Evolutionary conservation across 2,113 vertebrate genomes (phyloP), one percentile per base, ranked within the genome.

Genomic region (Erythrolamprus reginae): DNA sequence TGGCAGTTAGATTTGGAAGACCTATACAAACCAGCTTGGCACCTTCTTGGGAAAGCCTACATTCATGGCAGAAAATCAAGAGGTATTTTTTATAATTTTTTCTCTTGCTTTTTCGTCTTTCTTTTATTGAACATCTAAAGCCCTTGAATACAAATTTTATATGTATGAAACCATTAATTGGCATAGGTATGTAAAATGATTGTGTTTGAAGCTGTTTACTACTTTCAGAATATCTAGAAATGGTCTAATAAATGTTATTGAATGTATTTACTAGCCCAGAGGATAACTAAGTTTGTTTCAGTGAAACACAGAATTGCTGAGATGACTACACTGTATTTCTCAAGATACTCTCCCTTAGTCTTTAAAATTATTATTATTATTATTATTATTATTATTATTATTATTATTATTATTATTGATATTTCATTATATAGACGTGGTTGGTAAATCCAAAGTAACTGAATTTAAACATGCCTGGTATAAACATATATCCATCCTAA

Each of bases 1-100:
- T 99, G 99, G 99, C 98, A 99, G 86, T 94, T 99, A 96, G 99
- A 99, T 94, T 97, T 99, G 96, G 99, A 99, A 87, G 99, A 99
- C 89, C 90, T 99, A 12, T 99, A 99, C 95, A 98, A 98, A 95
- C 98, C 99, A 87, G 96, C 98, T 0, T 99, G 98, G 99, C 98
- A 99, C 1, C 96, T 98, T 88, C 97, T 99, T 90, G 99, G 99
- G 61, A 99, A 99, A 94, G 98, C 99, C 33, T 99, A 98, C 94
- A 96, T 99, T 90, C 98, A 97, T 90, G 98, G 98, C 88, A 99
- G 97, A 96, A 99, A 99, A 96, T 97, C 97, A 90, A 98, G 96
- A 99, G 99, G 99, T 99, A 97, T 90, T 2, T 2, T 83, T 23
- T 15, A 5, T 84, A 8, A 17, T 84, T 10, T 3, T 42, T 86